Conservation (phyloP, 2,113 vertebrate species). For the Pristiophorus japonicus region DNA sequence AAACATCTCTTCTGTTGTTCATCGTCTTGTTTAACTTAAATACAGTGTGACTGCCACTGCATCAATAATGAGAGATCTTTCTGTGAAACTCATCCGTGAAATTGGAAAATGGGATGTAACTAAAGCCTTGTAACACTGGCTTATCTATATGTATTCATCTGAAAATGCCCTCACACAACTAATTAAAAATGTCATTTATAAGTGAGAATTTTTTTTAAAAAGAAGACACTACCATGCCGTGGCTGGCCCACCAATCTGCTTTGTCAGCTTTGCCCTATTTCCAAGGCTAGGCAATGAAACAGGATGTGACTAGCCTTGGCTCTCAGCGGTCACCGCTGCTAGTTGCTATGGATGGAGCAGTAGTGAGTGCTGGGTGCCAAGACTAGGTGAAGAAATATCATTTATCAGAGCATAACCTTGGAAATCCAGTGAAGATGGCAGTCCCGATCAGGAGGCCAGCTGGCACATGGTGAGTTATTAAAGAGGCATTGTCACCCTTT, state of each 20-base stretch:
- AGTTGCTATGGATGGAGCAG: background rate
- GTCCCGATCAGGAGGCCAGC: background rate
- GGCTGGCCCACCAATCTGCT: background rate
- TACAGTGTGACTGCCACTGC: slow-evolving; percentile 32
- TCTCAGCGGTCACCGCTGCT: background rate
- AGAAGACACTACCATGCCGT: slow-evolving; percentile 9
- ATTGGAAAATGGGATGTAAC: slow-evolving; percentile 36
- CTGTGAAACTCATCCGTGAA: slow-evolving; percentile 19
- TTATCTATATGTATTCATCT: slow-evolving; percentile 22
- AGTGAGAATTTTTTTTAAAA: background rate
- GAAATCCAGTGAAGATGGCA: background rate
- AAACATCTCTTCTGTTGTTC: slow-evolving; percentile 35
- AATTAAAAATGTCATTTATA: slow-evolving; percentile 31
- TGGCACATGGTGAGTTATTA: background rate
- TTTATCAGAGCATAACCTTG: background rate
- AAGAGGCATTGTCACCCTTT: background rate
- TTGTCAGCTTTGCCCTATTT: background rate
- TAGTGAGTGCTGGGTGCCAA: background rate
- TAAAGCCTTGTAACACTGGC: slow-evolving; percentile 15
- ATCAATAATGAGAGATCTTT: slow-evolving; percentile 29
- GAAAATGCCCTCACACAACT: slow-evolving; percentile 11
- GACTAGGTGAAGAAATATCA: slow-evolving; percentile 23
- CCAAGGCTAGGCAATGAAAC: background rate
- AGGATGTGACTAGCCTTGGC: background rate
- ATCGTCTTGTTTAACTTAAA: slow-evolving; percentile 30